Percentiles rank a stretch among this genome's conserved stretches.
These are phyloP conservation scores for Lacanobia oleracea DNA, from an alignment of 2,888 invertebrate species.

Conservation along the genomic window DNA sequence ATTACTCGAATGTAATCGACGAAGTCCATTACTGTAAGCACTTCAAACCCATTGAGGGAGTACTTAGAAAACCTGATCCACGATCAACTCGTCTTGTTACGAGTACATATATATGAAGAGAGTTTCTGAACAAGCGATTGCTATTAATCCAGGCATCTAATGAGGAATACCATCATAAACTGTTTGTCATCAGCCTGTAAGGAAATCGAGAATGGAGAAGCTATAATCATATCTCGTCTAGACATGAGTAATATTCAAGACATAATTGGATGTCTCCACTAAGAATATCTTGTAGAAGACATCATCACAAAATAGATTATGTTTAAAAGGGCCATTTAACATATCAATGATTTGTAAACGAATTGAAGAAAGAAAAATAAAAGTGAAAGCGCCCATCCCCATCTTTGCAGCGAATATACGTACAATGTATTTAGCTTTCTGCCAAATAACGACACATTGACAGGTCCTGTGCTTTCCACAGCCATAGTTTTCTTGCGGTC, in stretches of 20 bases:
- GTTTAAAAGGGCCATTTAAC: conserved; percentile 15
- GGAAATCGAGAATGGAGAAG: conserved; percentile 21
- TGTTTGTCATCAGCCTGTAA: conserved; percentile 6
- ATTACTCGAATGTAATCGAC: background rate
- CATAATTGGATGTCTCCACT: conserved; percentile 10
- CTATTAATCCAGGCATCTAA: background rate
- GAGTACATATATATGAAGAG: background rate
- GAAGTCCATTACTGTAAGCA: background rate
- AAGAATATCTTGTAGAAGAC: conserved; percentile 18
- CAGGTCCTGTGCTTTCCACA: background rate
- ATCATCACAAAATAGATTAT: background rate
- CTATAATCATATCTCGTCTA: conserved; percentile 2
- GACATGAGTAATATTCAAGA: conserved; percentile 24
- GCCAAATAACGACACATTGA: background rate
- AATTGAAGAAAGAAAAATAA: no score
- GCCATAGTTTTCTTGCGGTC: background rate
- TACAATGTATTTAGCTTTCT: background rate
- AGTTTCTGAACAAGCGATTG: background rate
- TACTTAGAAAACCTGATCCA: background rate
- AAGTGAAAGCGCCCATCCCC: no score
- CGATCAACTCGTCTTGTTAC: background rate
- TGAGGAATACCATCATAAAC: background rate
- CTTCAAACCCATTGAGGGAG: background rate
- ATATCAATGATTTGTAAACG: background rate
- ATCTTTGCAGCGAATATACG: background rate